These are phyloP conservation scores for Littorina saxatilis DNA, from an alignment of 1,140 invertebrate genomes.

Conservation along the genomic window DNA sequence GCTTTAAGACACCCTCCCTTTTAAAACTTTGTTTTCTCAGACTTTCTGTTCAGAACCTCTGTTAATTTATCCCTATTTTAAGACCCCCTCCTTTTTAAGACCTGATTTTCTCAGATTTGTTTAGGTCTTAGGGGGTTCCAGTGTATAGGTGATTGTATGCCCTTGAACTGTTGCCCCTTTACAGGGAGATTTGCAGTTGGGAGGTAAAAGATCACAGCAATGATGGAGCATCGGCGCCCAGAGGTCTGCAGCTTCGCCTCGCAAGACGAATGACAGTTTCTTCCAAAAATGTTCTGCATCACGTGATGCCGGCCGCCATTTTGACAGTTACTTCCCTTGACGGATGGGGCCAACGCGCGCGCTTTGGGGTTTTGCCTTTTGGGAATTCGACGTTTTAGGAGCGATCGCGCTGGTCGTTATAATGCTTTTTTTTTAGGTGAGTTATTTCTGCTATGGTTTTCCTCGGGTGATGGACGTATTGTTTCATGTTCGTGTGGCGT, in stretches of 20 bases:
- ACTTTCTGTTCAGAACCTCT: too few species aligned
- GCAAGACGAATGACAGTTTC: not conserved
- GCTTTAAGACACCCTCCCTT: too few species aligned
- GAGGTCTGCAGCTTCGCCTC: not conserved
- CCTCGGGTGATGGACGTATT: too few species aligned
- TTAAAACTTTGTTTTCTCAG: too few species aligned
- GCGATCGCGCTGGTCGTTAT: not conserved
- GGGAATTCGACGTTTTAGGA: not conserved
- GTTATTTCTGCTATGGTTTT: too few species aligned
- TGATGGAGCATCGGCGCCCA: not conserved
- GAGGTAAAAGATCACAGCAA: not conserved
- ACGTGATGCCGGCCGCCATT: slow-evolving; percentile 1
- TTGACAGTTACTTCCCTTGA: not conserved
- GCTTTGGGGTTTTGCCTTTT: not conserved
- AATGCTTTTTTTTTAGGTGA: too few species aligned
- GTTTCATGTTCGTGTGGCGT: too few species aligned
- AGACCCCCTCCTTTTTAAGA: too few species aligned
- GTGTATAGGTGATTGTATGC: not conserved
- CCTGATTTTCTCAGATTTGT: too few species aligned
- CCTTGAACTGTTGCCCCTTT: not conserved
- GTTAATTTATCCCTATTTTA: too few species aligned
- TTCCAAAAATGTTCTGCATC: not conserved
- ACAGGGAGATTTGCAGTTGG: not conserved
- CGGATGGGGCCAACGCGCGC: not conserved
- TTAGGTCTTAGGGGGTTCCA: too few species aligned